A percentile compares a stretch with the other conserved stretches of the same genome.
phyloP scores from a whole-genome alignment of 2,888 invertebrate genomes.

The Mayetiola destructor region DNA sequence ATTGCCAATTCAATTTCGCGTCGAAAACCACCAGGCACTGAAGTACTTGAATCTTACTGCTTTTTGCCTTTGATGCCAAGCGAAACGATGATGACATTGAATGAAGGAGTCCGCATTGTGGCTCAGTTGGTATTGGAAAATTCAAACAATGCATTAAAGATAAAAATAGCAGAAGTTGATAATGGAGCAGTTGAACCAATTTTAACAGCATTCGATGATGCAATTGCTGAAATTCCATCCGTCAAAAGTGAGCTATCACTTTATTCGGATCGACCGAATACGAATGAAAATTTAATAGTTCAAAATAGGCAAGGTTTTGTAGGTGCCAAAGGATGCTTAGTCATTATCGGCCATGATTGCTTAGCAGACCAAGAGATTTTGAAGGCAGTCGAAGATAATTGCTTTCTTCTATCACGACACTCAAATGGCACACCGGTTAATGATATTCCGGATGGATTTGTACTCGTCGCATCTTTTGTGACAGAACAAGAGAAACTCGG shows the following conservation, averaged over 20 bases:
- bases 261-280: too few relatives aligned
- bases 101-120: constrained; percentile 38
- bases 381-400: too few relatives aligned
- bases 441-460: too few relatives aligned
- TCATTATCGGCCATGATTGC: too few relatives aligned
- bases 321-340: too few relatives aligned
- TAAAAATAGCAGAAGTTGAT: constrained; percentile 39
- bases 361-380: too few relatives aligned
- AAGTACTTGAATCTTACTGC: constrained; percentile 52
- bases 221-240: constrained; percentile 45
- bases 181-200: constrained; percentile 36
- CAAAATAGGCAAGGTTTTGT: too few relatives aligned
- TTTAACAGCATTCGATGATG: constrained; percentile 38
- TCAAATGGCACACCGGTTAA: too few relatives aligned
- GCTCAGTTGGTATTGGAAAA: constrained; percentile 57
- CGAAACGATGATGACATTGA: background rate
- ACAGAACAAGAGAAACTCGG: too few relatives aligned
- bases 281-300: too few relatives aligned
- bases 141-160: constrained; percentile 38
- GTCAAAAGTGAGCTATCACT: constrained; percentile 46
- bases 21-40: constrained; percentile 44
- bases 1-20: constrained; percentile 38
- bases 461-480: too few relatives aligned
- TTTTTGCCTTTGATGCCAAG: constrained; percentile 45
- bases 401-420: too few relatives aligned